phyloP scores from a whole-genome alignment of 2,113 vertebrate genomes.

The Leucosticte australis region DNA sequence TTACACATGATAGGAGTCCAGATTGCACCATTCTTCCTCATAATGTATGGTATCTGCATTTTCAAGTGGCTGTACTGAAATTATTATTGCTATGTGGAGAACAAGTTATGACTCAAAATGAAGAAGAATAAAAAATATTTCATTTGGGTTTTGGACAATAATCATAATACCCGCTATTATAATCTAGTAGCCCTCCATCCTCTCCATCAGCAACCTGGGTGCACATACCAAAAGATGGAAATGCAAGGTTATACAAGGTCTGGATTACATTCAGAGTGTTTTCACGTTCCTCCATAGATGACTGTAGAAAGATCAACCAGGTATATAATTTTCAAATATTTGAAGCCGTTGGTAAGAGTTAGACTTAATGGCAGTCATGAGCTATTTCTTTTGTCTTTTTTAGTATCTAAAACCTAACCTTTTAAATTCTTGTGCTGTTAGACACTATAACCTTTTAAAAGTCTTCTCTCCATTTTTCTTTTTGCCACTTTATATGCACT shows the following conservation, averaged over 20 bases:
- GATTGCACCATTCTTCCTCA: conserved; percentile 9
- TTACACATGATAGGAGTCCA: background rate
- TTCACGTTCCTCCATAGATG: background rate
- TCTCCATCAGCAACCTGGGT: background rate
- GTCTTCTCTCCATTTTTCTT: background rate
- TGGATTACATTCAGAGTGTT: background rate
- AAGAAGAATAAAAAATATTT: background rate
- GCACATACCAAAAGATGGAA: background rate
- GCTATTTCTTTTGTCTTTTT: background rate
- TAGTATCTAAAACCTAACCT: background rate
- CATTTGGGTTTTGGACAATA: background rate
- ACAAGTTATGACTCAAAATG: background rate
- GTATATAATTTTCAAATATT: background rate
- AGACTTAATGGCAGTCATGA: background rate
- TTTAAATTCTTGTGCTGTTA: background rate
- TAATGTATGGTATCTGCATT: background rate
- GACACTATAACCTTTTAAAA: background rate
- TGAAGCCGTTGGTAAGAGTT: background rate
- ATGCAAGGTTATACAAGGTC: background rate
- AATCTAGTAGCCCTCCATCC: background rate
- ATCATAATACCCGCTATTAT: background rate
- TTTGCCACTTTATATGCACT: background rate
- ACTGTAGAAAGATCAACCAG: background rate
- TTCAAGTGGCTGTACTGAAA: background rate
- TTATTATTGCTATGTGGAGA: background rate